These are phyloP conservation scores for Callaeas wilsoni DNA, from an alignment of 2,113 vertebrate species.

Conservation along the genomic window DNA sequence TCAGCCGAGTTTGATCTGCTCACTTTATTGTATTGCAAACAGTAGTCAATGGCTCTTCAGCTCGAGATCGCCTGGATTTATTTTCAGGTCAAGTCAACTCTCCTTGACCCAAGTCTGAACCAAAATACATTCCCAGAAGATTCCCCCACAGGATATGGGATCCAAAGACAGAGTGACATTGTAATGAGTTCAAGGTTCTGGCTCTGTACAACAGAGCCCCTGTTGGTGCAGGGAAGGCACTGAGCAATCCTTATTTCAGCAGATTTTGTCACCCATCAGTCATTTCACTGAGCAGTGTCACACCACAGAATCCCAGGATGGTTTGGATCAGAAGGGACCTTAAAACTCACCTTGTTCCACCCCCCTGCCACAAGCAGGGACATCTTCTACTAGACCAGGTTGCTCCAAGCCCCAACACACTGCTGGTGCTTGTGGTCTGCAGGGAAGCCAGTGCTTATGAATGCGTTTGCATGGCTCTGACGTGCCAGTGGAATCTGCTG, in stretches of 20 bases:
- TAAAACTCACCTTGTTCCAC: not conserved
- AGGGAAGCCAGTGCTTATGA: not conserved
- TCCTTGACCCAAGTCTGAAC: constrained; percentile 57
- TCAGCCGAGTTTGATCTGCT: constrained; percentile 40
- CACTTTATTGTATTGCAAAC: constrained; percentile 54
- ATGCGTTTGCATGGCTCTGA: not conserved
- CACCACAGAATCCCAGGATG: not conserved
- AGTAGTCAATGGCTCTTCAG: constrained; percentile 64
- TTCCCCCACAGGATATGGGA: constrained; percentile 3
- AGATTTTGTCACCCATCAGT: not conserved
- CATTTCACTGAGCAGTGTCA: not conserved
- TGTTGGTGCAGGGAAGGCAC: not conserved
- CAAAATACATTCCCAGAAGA: constrained; percentile 59
- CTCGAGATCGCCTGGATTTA: constrained; percentile 50
- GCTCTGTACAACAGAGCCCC: not conserved
- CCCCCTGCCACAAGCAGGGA: not conserved
- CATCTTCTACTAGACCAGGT: not conserved
- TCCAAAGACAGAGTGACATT: constrained; percentile 54
- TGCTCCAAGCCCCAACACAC: not conserved
- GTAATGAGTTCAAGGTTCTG: constrained; percentile 41
- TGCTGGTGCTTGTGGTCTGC: not conserved
- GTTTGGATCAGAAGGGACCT: not conserved
- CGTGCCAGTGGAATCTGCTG: not conserved
- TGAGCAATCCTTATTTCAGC: not conserved
- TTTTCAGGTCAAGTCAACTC: constrained; percentile 65